Base-by-base conservation (phyloP, 2,888 invertebrate species). In the Zygogramma bicolorata region DNA sequence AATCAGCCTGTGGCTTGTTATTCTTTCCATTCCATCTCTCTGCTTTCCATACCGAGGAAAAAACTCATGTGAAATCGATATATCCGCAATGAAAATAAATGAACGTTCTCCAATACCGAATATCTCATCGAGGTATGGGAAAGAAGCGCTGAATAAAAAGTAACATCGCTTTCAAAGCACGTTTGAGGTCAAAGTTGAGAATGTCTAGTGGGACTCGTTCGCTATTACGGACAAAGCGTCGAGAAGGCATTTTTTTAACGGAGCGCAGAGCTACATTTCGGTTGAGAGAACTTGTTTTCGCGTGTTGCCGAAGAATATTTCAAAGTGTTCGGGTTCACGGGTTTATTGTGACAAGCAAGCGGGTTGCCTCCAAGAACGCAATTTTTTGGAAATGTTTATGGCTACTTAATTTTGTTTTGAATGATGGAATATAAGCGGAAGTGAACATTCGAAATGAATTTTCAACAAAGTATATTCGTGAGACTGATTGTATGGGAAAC, bases 171-270 rank as follows among this genome's bases (percentile, higher is more conserved):
- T 74, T 75, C 73, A 46, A 73, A 65, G 77, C 79, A 79, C 79
- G 79, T 76, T 74, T 68, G 71, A 65, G 79, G 79, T 77, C 77
- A 79, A 75, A 79, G 79, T 79, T 79, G 79, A 79, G 65, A 75
- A 68, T 67, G 68, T 74, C 38, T 66, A 69, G 70, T 76, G 69
- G 70, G 71, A 75, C 74, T 70, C 65, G 60, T 63, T 71, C 53
- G 68, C 65, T 68, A 71, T 63, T 53, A 63, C 63, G 65, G 63
- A 68, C 62, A 71, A 71, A 65, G 61, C 61, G 31, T 29, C 25
- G 46, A 18, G 49, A 46, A 63, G 42, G 62, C 25, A 29, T 63
- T 63, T n/a, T n/a, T 63, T 46, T 42, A 42, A 42, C 27, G 29
- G 42, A 18, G 29, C 20, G 46, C 62, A 10, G 61, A 42, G 27